Base-by-base conservation (phyloP, 2,888 invertebrate genomes). In the Autographa gamma region DNA sequence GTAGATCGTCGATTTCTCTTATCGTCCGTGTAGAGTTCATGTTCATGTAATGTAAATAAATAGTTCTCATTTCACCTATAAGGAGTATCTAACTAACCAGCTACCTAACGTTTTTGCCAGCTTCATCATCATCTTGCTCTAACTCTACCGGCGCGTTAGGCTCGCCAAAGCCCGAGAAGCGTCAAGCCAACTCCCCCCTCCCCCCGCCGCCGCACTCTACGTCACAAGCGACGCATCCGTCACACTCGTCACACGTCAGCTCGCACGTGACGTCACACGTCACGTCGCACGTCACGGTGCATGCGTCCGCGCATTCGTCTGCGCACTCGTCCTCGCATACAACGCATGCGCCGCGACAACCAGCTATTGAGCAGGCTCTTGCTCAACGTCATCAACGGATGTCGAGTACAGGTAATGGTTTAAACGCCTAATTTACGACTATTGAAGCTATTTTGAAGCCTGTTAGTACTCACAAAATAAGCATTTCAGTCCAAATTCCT, bases 81-180 rank as follows among this genome's bases (percentile, higher is more conserved):
- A 59, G 32, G 7, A 18, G 3, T 58, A 25, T 25, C 25, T 25
- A 25, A 25, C 25, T 38, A 32, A 19, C 16, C 19, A 34, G 25
- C 25, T 32, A 38, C 16, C 8, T 6, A 34, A 48, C 19, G n/a
- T 32, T 14, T 16, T n/a, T 62, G 54, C 3, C 81, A 95, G 95
- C 93, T 93, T 97, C 97, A 2, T 97, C 97, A 14, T 97, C 98
- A 6, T 98, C 98, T 0, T 97, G 97, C 77, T 96, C 96, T 18
- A 97, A 97, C 78, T 97, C 97, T 7, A 96, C 97, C 79, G 97
- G 97, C 41, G 97, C 97, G 84, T 93, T 97, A n/a, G 97, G 98
- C 16, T 98, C 98, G 0, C 98, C 98, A 0, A 98, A 98, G 90
- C 98, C 98, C 0, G 98, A 98, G 92, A 98, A 98, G 93, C 96